Evolutionary conservation across 2,113 vertebrate species (phyloP), one percentile per base, ranked within the genome.

Genomic region (Oceanodroma tethys): DNA sequence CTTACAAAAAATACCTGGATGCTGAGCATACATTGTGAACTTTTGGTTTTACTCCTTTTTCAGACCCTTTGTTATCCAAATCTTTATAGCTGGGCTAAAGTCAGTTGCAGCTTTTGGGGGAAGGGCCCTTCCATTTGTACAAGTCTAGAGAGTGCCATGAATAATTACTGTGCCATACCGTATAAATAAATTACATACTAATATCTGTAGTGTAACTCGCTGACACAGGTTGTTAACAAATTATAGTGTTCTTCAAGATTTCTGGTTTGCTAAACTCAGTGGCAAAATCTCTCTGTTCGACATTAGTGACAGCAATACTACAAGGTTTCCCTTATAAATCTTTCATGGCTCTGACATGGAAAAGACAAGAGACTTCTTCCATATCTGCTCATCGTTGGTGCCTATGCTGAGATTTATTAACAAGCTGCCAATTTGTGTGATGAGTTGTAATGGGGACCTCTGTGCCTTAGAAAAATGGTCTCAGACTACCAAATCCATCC

Each of bases 131-230:
- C 65, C 17, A 38, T 90, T 86, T 86, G 16, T 67, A 47, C 32
- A 52, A 43, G 13, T 65, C 47, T 72, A 60, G 60, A 67, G 26
- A 66, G 47, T 78, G 56, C 34, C 34, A 48, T 68, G n/a, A 86
- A 79, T 86, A 91, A 78, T 74, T 84, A 63, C 60, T 55, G 11
- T 79, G 36, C 36, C 67, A 65, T 53, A 52, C 73, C 50, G 45
- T 72, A 86, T 91, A 92, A 94, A 92, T 88, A 94, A 93, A 94
- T 93, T 70, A n/a, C 38, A 67, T 45, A 29, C 32, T 88, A 88
- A 47, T 88, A 92, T 78, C 59, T 90, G 21, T 67, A 74, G 65
- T 68, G 26, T 78, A 91, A 86, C 30, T 50, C 34, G 53, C 72
- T 68, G 82, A 26, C 40, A 15, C 6, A 38, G 47, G 43, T 38